phyloP scores from a whole-genome alignment of 2,113 vertebrate genomes.

The Panurus biarmicus region DNA sequence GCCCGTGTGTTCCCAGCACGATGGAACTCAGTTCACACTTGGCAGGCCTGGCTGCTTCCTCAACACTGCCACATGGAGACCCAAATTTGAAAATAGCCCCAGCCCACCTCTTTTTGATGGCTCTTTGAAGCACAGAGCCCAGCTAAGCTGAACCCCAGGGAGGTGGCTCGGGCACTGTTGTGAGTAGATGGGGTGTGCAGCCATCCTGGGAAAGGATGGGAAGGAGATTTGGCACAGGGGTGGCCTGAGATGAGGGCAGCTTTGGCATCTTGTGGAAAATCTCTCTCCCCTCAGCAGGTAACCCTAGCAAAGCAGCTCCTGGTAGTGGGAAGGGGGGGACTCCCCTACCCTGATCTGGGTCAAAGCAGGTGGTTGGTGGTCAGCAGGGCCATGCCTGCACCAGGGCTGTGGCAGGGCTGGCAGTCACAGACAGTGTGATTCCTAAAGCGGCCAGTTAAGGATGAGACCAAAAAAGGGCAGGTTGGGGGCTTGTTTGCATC shows the following conservation, averaged over 20 bases:
- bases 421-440: fast-evolving
- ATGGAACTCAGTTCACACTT: not conserved
- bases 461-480: not conserved
- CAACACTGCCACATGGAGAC: not conserved
- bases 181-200: not conserved
- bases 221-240: not conserved
- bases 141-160: not conserved
- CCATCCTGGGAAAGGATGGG: not conserved
- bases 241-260: not conserved
- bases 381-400: fast-evolving
- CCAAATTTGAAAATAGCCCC: not conserved
- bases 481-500: not conserved
- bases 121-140: not conserved
- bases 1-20: not conserved
- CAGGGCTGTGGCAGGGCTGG: not conserved
- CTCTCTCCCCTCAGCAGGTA: not conserved
- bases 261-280: not conserved
- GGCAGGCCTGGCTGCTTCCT: not conserved
- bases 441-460: not conserved
- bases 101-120: not conserved
- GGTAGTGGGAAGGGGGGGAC: not conserved
- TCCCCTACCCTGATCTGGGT: not conserved
- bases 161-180: not conserved
- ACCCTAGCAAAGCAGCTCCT: not conserved
- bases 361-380: not conserved